Evolutionary conservation across 53 echinoderm and acorn worm species (phyloP).

Genomic region (Glandiceps talaboti): DNA sequence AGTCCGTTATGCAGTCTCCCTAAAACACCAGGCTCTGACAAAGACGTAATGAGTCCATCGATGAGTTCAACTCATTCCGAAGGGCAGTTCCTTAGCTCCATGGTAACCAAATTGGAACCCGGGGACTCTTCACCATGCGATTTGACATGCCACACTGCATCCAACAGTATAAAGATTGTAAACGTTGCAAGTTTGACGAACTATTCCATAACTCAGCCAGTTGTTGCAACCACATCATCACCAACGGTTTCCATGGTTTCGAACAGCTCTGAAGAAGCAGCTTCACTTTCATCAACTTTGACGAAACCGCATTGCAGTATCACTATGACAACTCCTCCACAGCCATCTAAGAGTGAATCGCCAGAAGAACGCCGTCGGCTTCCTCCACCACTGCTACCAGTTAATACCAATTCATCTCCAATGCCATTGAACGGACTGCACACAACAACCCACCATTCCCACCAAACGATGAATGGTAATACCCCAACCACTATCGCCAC

Average conservation of each 20-base stretch:
- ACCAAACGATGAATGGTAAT: background rate
- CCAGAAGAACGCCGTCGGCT: background rate
- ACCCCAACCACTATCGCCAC: background rate
- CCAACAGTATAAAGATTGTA: background rate
- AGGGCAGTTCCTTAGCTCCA: background rate
- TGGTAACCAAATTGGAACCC: background rate
- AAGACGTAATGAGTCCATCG: background rate
- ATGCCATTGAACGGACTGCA: background rate
- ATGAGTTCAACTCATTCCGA: background rate
- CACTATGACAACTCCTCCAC: background rate
- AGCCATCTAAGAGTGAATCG: background rate
- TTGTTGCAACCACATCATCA: background rate
- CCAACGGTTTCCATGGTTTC: background rate
- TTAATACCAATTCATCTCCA: background rate
- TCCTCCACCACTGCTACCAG: background rate
- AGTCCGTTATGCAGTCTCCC: background rate
- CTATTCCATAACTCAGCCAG: background rate
- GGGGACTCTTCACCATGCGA: background rate
- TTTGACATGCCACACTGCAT: background rate
- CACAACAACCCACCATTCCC: background rate
- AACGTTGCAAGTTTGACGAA: background rate
- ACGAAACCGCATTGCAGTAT: background rate
- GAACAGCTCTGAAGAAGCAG: no score
- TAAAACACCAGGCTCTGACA: background rate
- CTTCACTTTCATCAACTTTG: background rate